Conservation (phyloP, 2,888 invertebrate species). For the Dicycla oo region DNA sequence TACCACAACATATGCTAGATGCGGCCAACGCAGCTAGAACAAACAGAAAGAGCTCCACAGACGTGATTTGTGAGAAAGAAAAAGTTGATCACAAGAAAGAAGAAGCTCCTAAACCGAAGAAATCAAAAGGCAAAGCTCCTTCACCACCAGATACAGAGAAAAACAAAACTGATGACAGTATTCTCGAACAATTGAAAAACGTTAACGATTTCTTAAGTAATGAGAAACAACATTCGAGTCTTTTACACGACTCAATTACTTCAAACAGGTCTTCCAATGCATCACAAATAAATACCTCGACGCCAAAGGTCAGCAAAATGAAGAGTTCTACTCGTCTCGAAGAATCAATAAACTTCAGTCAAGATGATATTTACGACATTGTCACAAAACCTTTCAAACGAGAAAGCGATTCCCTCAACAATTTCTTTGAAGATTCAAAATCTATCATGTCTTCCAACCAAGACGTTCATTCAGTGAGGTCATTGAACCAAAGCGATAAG, state of each 20-base stretch:
- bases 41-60: constrained; percentile 91
- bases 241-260: constrained; percentile 75
- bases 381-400: constrained; percentile 86
- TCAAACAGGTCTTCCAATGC: constrained; percentile 71
- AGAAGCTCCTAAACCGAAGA: constrained; percentile 86
- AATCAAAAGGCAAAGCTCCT: constrained; percentile 94
- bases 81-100: constrained; percentile 79
- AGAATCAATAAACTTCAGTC: constrained; percentile 85
- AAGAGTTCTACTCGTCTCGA: constrained; percentile 81
- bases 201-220: constrained; percentile 84
- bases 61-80: constrained; percentile 79
- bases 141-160: constrained; percentile 91
- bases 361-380: constrained; percentile 90
- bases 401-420: constrained; percentile 88
- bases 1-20: constrained; percentile 93
- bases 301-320: constrained; percentile 86
- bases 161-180: constrained; percentile 88
- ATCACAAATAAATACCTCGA: constrained; percentile 85
- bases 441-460: constrained; percentile 87
- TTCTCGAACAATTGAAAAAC: constrained; percentile 83
- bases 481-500: constrained; percentile 87
- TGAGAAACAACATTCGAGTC: constrained; percentile 85
- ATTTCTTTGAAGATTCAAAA: constrained; percentile 86
- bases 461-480: constrained; percentile 84
- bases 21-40: constrained; percentile 93